Evolutionary conservation across 2,888 invertebrate species (phyloP), one percentile per base, ranked within the genome.

Genomic region (Hylaea fasciaria): DNA sequence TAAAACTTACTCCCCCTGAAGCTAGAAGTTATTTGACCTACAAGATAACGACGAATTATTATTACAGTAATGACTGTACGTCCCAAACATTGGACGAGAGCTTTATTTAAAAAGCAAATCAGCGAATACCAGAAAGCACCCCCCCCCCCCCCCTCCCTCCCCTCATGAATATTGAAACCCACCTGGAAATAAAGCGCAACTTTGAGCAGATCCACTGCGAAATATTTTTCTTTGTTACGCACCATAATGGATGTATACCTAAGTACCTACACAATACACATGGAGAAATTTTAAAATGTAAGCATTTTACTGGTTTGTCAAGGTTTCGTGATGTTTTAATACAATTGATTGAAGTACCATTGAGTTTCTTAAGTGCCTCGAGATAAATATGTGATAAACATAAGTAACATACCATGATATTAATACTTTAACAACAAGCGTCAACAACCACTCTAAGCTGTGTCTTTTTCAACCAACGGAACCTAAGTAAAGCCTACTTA

Each of bases 151-250:
- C n/a, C n/a, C n/a, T n/a, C n/a, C n/a, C n/a, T n/a, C n/a, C n/a
- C 14, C 13, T 52, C 66, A 66, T 66, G 63, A 66, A 66, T 66
- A 63, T 61, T 60, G 53, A 63, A 63, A 43, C 29, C 8, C 56
- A 47, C 53, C 54, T 61, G 57, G 43, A 58, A 57, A 60, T 62
- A 62, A 65, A 63, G 55, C 28, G 14, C 53, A 58, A 55, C 49
- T 52, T 53, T 39, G 12, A 39, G 10, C 41, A 39, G 49, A 45
- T 52, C 45, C 14, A 40, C 10, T 11, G 57, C 47, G 47, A 46
- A 50, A 58, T 51, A 48, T 59, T 49, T 63, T 55, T 57, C 17
- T 45, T 54, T 54, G 46, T 32, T 28, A 47, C 46, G 46, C 10
- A 46, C 35, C 28, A 11, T 41, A 51, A 32, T 41, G 14, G 22